Evolutionary conservation across 2,797 vertebrate species (phyloP).

Genomic region (Sebastes nivosus): DNA sequence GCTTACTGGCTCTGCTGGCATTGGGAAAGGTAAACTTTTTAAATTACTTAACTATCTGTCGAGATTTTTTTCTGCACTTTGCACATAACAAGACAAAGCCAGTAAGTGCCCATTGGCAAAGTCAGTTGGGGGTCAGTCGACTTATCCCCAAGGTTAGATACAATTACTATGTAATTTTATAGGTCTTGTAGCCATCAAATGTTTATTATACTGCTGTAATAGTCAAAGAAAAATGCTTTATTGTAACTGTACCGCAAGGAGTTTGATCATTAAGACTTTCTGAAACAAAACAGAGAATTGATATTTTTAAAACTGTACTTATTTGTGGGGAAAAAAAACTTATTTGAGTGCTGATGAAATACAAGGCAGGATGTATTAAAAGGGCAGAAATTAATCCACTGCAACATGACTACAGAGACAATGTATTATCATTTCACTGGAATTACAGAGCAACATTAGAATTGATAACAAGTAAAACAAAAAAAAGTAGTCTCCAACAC

Average conservation of each 20-base stretch:
- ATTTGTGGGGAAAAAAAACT: neutral
- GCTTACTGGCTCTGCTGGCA: constrained; percentile 40
- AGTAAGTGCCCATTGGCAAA: neutral
- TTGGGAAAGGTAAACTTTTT: constrained; percentile 52
- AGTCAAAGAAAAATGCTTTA: neutral
- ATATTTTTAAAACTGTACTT: neutral
- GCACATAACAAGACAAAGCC: neutral
- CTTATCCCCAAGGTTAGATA: neutral
- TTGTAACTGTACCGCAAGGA: neutral
- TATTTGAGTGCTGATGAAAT: neutral
- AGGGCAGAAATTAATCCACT: neutral
- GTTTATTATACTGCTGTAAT: neutral
- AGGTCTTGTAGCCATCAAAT: neutral
- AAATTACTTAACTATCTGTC: neutral
- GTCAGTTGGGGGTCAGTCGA: neutral
- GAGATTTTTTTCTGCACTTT: neutral
- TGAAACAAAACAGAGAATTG: neutral
- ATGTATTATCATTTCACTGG: neutral
- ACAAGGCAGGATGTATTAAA: neutral
- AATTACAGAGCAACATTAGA: neutral
- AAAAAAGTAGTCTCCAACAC: neutral
- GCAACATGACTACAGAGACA: neutral
- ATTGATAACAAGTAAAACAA: neutral
- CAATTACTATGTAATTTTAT: neutral
- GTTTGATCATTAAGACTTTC: neutral